phyloP scores from a whole-genome alignment of 1,140 invertebrate species.

The Muscidifurax raptorellus region DNA sequence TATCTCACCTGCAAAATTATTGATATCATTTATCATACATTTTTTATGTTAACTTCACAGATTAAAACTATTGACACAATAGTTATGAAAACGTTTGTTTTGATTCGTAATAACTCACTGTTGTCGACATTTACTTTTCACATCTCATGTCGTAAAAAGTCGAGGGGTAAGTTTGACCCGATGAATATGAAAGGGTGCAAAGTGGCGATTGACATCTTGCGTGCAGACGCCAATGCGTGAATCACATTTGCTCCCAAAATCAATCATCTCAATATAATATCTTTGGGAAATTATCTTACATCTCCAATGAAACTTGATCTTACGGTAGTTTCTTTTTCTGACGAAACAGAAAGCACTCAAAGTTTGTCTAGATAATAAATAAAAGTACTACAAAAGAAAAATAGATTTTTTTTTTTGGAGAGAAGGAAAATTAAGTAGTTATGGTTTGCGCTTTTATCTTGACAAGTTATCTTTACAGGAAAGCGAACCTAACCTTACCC shows the following conservation, averaged over 20 bases:
- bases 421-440: neutral
- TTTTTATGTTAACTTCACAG: neutral
- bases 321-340: neutral
- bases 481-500: constrained; percentile 8
- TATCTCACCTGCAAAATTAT: constrained; percentile 30
- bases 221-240: constrained; percentile 32
- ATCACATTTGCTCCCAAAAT: constrained; percentile 28
- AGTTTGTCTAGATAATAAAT: neutral
- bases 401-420: neutral
- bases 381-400: neutral
- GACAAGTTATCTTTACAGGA: neutral
- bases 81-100: neutral
- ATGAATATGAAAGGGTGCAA: constrained; percentile 5
- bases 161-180: neutral
- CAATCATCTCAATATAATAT: constrained; percentile 35
- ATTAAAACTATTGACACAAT: neutral
- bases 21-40: neutral
- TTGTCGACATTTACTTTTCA: constrained; percentile 13
- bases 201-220: constrained; percentile 41
- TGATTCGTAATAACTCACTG: constrained; percentile 1
- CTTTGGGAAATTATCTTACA: neutral
- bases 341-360: neutral
- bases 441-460: neutral
- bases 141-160: neutral
- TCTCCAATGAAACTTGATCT: neutral